Evolutionary conservation across 2,113 vertebrate genomes (phyloP), one percentile per base, ranked within the genome.

Genomic region (Albula glossodonta): DNA sequence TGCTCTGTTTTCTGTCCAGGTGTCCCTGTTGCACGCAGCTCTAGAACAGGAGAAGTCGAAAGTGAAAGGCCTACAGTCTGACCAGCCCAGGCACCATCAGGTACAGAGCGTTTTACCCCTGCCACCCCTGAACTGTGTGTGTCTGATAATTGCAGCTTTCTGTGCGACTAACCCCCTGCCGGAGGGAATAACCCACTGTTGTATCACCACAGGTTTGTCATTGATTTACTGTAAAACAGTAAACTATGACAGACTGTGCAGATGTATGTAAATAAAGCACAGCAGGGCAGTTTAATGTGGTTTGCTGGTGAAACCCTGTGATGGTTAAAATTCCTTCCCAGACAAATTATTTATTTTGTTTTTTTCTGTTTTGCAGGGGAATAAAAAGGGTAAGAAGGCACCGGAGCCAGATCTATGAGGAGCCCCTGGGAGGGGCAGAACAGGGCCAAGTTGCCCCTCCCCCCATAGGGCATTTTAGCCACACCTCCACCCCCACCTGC

Each of bases 21-120:
- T 99, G 89, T 93, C 96, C 83, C 90, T 93, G 91, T 95, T 99
- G 92, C 97, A 98, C 86, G 95, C 92, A 84, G 96, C 97, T 50
- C 96, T 99, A 87, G 97, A 99, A 91, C 97, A 97, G 95, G 98
- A 98, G 95, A 94, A 96, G 91, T 98, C 97, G 82, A 99, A 97
- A 96, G 96, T 97, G 84, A 98, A 99, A 93, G 93, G 96, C 78
- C 93, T 99, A 87, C 97, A 98, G 91, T 93, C 96, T 86, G 97
- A 98, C 82, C 95, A 98, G 93, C 96, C 96, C 7, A 99, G 97
- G 93, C 97, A 86, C 81, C 81, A 98, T 88, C 97, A 98, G 97
- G 97, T 98, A 95, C 31, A 41, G 86, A 89, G 19, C 78, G 22
- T 3, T 74, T 8, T 1, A 31, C 8, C 70, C 12, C 12, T 56